phyloP scores from a whole-genome alignment of 2,113 vertebrate genomes.

The Emydura subglobosa region DNA sequence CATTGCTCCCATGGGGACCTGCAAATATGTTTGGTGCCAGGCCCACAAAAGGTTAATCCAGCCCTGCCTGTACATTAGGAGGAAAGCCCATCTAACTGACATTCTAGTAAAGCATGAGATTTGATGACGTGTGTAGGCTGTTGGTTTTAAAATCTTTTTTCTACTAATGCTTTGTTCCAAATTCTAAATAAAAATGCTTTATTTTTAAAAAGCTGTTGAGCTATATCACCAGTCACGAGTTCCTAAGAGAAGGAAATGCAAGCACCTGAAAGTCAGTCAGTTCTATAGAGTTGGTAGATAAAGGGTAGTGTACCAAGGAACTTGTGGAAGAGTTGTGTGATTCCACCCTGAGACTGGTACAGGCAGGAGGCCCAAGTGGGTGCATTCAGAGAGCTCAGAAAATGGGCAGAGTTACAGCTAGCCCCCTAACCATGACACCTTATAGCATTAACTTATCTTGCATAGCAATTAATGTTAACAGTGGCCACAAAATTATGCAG shows the following conservation, averaged over 20 bases:
- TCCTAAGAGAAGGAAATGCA: neutral
- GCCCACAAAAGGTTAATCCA: too few species aligned
- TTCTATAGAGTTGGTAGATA: neutral
- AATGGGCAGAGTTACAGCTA: neutral
- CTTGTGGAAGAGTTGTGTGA: neutral
- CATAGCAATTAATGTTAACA: neutral
- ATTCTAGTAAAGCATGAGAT: conserved; percentile 13
- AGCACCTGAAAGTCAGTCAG: neutral
- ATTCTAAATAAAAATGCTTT: neutral
- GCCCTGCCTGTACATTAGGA: neutral
- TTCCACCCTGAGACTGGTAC: neutral
- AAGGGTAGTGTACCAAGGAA: neutral
- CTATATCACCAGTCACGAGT: neutral
- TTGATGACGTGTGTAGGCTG: neutral
- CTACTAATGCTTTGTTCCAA: neutral
- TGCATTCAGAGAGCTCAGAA: neutral
- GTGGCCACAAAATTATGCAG: neutral
- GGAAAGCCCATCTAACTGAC: neutral
- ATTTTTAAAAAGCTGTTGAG: neutral
- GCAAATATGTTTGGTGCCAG: too few species aligned
- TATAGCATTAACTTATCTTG: neutral
- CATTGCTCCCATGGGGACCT: too few species aligned
- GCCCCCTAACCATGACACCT: neutral
- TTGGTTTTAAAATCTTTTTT: neutral
- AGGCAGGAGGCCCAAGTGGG: fast-evolving